Evolutionary conservation across 2,113 vertebrate species (phyloP).

Genomic region (Shinisaurus crocodilurus): DNA sequence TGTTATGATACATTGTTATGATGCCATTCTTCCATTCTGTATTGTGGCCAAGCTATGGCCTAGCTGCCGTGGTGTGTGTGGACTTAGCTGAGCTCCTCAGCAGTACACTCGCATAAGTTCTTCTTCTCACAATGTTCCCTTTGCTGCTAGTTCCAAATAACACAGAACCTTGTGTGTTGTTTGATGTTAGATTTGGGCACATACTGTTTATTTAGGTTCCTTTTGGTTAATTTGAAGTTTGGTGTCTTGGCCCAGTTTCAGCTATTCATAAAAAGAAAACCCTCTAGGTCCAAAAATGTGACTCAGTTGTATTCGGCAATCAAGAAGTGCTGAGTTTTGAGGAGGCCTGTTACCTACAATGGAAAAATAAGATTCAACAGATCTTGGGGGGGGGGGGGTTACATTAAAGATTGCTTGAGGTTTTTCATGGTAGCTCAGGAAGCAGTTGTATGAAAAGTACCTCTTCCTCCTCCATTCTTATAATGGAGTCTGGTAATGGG

Average conservation of each 20-base stretch:
- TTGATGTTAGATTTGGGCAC: background rate
- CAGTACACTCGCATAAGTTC: no score
- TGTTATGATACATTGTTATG: no score
- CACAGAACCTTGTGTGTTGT: background rate
- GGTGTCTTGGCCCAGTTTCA: background rate
- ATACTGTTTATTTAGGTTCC: background rate
- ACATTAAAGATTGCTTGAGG: background rate
- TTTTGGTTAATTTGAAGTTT: background rate
- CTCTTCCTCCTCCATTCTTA: no score
- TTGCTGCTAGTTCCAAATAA: background rate
- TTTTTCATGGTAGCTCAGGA: fast-evolving
- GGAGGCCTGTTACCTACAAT: conserved; percentile 16
- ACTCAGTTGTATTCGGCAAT: conserved; percentile 40
- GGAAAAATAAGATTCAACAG: conserved; percentile 34
- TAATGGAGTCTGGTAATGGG: no score
- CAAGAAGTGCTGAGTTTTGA: background rate
- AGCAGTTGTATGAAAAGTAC: fast-evolving
- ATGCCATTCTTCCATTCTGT: no score
- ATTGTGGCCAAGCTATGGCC: no score
- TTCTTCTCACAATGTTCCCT: background rate
- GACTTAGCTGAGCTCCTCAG: no score
- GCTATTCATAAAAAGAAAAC: conserved; percentile 10
- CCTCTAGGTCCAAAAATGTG: background rate
- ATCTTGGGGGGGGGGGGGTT: fast-evolving
- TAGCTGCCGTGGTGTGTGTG: no score